These are phyloP conservation scores for Zaprionus kolodkinae DNA, from an alignment of 1,140 invertebrate species.

Conservation along the genomic window DNA sequence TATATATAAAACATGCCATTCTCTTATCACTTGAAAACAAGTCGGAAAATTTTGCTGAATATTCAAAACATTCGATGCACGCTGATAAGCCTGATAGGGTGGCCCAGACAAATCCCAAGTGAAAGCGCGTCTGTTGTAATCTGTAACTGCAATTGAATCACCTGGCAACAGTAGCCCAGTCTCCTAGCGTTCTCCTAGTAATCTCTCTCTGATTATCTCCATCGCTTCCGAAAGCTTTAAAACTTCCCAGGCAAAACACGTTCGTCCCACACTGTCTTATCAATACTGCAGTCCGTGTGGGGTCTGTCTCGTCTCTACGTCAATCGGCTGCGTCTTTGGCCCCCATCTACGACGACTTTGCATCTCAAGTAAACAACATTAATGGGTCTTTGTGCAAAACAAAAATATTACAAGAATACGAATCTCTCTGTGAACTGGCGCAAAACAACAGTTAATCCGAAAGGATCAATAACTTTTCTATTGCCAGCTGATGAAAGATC, in stretches of 20 bases:
- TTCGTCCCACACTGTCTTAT: not conserved
- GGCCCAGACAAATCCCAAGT: conserved; percentile 16
- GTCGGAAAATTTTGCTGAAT: conserved; percentile 46
- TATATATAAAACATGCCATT: too few relatives aligned
- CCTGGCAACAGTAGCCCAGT: conserved; percentile 41
- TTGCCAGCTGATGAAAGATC: not conserved
- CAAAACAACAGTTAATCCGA: not conserved
- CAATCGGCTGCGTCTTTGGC: conserved; percentile 1
- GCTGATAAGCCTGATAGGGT: conserved; percentile 31
- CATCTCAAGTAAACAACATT: conserved; percentile 64
- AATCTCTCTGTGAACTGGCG: not conserved
- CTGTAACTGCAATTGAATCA: conserved; percentile 39
- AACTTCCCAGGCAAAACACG: not conserved
- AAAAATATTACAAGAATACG: not conserved
- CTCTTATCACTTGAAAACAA: conserved; percentile 33
- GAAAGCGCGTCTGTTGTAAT: conserved; percentile 55
- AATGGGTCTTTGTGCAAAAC: conserved; percentile 24
- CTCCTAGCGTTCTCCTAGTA: not conserved
- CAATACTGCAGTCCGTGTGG: conserved; percentile 29
- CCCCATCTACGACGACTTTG: not conserved
- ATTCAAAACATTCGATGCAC: conserved; percentile 50
- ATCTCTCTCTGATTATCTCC: not conserved
- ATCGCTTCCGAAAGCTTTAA: not conserved
- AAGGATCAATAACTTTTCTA: conserved; percentile 6
- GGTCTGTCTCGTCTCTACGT: conserved; percentile 22